Evolutionary conservation across 2,888 invertebrate species (phyloP), one percentile per base, ranked within the genome.

Genomic region (Reticulitermes lucifugus): DNA sequence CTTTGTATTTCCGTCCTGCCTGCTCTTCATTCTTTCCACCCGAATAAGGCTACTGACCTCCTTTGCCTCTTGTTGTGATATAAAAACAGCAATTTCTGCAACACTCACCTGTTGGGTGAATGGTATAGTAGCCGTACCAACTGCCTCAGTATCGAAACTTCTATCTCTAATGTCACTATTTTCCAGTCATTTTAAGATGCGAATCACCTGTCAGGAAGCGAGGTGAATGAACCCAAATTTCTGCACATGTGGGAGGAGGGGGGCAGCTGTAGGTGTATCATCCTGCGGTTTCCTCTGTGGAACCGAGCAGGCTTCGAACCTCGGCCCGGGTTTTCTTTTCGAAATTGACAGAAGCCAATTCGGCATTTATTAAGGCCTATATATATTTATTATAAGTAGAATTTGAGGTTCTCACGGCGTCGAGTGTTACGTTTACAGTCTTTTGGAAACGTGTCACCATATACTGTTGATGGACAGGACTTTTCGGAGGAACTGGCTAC

Each of bases 171-270:
- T n/a, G 65, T 12, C 25, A 18, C 14, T 18, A 18, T 18, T 55
- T 18, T 55, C 55, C 55, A 55, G 18, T 5, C 55, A 55, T 55
- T 55, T 10, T 65, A 65, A 25, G 35, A 41, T 21, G 14, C 6
- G 35, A 59, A 70, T 81, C 81, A 81, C 81, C 81, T 81, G 81
- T 29, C 81, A 41, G 81, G 81, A 81, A 81, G 81, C 25, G 14
- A 22, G 81, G 81, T 70, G 81, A 70, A 81, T 70, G 81, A 81
- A 81, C 81, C 46, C 43, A 25, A 25, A 46, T 70, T 81, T 81
- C 81, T 70, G 81, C 81, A 70, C 77, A 35, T 43, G 41, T 75
- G 46, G 46, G 46, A 12, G 46, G 35, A 35, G 35, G 4, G 35
- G 35, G 35, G 35, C 35, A 35, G 35, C 35, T 35, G 35, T 35